Evolutionary conservation across 2,888 invertebrate species (phyloP), one percentile per base, ranked within the genome.

Genomic region (Coenonympha glycerion): DNA sequence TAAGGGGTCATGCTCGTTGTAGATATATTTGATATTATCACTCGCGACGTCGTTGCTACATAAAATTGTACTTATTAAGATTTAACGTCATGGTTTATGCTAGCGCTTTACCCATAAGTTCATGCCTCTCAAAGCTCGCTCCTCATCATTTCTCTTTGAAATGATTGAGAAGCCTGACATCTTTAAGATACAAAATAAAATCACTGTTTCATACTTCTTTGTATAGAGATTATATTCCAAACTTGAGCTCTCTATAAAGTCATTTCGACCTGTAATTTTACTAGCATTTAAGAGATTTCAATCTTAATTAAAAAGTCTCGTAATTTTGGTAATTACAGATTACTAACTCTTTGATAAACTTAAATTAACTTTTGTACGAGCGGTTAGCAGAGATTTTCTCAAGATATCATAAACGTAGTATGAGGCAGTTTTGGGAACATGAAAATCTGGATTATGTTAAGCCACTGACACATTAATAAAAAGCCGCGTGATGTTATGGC

Each of bases 261-360:
- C 28, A 21, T 33, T 21, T 19, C 44, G 55, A 52, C 31, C 56
- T 47, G 22, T 58, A 57, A 62, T 62, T 59, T 51, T 42, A 48
- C 51, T 55, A 53, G 59, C 56, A 65, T 65, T 59, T 66, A 61
- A 53, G 58, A 61, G 63, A 69, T 69, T 65, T 42, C 65, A 57
- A 58, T 65, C 61, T 61, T 68, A 69, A 73, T 71, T 69, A 72
- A 72, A 65, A 64, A 64, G 55, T 57, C 54, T 62, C 63, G 60
- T 68, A 66, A 70, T 67, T 57, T 54, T 62, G 63, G 60, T 68
- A 66, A 70, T 67, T 65, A 65, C 58, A 59, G 45, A 56, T 56
- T 55, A 57, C 52, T 61, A 49, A 36, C 39, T 37, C 9, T 45
- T 15, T 3, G 26, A 24, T 4, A 15, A 24, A 40, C 24, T 22